Evolutionary conservation across 2,888 invertebrate genomes (phyloP), one percentile per base, ranked within the genome.

Genomic region (Chalcis sispes): DNA sequence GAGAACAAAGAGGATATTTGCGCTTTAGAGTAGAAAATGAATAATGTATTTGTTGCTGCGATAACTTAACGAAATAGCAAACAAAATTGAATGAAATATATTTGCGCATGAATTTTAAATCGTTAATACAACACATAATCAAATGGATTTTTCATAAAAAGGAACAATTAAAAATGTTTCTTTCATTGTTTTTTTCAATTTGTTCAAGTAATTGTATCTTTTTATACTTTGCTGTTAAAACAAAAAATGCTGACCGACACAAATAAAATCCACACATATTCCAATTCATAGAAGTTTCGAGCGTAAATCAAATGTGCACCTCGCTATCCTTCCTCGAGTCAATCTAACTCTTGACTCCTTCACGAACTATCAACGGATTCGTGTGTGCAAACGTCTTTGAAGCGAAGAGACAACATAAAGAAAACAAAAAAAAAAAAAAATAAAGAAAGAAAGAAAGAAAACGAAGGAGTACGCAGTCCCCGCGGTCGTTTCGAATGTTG

Each of bases 131-230:
- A n/a, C n/a, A n/a, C n/a, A n/a, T n/a, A n/a, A n/a, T n/a, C n/a
- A n/a, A n/a, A 46, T n/a, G n/a, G n/a, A 46, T 46, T 46, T n/a
- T 46, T n/a, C 46, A 46, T n/a, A n/a, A 15, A 46, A 13, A n/a
- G 5, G 4, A 32, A 8, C 32, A 42, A 42, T 42, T 42, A 42
- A 42, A 42, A 42, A 13, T 8, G 15, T 13, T 8, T 8, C 15
- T 42, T 42, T 13, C 4, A 7, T 36, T 36, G 10, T 36, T 36
- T 36, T 36, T 36, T 7, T 7, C 10, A 7, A 4, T 36, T 36
- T 10, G 4, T 36, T 10, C 10, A 36, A 36, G 10, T 7, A 10
- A 7, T 36, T 36, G 36, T 36, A 36, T 36, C 5, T 36, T 36
- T 36, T 36, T 10, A 36, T 36, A 10, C 10, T 36, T 36, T 36